Conservation (phyloP, 2,888 invertebrate species). For the Scelioninae gen. 2 region DNA sequence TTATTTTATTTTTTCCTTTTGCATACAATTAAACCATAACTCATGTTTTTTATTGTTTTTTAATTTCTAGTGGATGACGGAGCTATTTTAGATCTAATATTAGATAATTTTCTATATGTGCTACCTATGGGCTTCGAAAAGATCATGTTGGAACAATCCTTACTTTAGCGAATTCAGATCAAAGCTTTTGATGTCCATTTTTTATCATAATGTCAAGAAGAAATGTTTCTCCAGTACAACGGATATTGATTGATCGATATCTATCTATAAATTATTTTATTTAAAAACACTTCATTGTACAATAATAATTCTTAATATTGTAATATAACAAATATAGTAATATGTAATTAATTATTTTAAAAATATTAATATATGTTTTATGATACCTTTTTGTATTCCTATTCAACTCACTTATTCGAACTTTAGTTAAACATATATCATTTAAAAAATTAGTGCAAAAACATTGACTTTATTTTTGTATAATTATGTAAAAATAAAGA, state of each 20-base stretch:
- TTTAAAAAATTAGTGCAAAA: too few relatives aligned
- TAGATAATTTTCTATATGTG: constrained; percentile 90
- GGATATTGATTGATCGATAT: constrained; percentile 42
- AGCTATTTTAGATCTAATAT: constrained; percentile 95
- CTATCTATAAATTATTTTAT: constrained; percentile 49
- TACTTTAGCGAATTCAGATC: constrained; percentile 82
- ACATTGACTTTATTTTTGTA: too few relatives aligned
- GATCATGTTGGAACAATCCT: constrained; percentile 97
- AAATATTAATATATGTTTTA: too few relatives aligned
- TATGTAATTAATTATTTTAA: too few relatives aligned
- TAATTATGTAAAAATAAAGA: too few relatives aligned
- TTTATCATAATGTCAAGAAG: constrained; percentile 34
- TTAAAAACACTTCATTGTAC: constrained; percentile 59
- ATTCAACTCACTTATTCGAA: too few relatives aligned
- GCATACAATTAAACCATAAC: too few relatives aligned
- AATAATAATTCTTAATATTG: constrained; percentile 63
- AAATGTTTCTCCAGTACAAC: constrained; percentile 35
- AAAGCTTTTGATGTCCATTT: constrained; percentile 33
- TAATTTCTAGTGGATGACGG: constrained; percentile 96
- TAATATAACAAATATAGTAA: constrained; percentile 58
- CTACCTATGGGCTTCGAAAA: constrained; percentile 93
- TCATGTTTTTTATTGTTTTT: constrained; percentile 25
- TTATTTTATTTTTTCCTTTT: too few relatives aligned
- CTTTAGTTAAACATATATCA: too few relatives aligned
- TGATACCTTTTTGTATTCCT: too few relatives aligned